Conservation (phyloP, 2,797 vertebrate genomes). For the Coluber constrictor region DNA sequence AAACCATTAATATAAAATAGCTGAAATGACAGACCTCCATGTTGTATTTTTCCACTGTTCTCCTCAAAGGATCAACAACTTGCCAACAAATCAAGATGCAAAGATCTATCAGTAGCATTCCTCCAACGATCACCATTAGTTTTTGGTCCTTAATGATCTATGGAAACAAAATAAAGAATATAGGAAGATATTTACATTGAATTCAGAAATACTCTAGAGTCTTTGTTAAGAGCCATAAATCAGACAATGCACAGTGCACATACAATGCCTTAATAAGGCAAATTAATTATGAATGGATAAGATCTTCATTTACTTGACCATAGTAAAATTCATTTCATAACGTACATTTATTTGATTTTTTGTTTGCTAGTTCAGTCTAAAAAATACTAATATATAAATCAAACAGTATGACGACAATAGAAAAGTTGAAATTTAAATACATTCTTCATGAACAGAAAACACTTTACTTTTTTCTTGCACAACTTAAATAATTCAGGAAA, state of each 20-base stretch:
- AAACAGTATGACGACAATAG: background rate
- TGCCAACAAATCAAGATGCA: constrained; percentile 99
- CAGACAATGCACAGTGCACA: constrained; percentile 27
- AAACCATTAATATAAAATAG: constrained; percentile 2
- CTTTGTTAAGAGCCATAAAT: constrained; percentile 45
- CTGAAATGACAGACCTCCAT: constrained; percentile 85
- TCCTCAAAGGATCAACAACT: constrained; percentile 95
- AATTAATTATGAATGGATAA: constrained; percentile 45
- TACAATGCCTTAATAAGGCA: background rate
- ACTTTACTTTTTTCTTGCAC: background rate
- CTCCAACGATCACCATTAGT: constrained; percentile 95
- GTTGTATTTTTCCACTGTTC: constrained; percentile 96
- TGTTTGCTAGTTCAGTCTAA: background rate
- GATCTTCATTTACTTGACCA: constrained; percentile 37
- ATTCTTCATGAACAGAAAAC: background rate
- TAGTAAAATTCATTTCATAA: constrained; percentile 29
- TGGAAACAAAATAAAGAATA: constrained; percentile 49
- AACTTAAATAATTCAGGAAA: constrained; percentile 7
- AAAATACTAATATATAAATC: background rate
- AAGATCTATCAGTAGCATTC: constrained; percentile 97
- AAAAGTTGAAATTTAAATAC: background rate
- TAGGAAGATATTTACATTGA: constrained; percentile 42
- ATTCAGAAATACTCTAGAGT: constrained; percentile 47
- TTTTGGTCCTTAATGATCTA: constrained; percentile 99
- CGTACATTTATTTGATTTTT: constrained; percentile 28